phyloP scores from a whole-genome alignment of 2,888 invertebrate genomes.

The Clunio marinus region DNA sequence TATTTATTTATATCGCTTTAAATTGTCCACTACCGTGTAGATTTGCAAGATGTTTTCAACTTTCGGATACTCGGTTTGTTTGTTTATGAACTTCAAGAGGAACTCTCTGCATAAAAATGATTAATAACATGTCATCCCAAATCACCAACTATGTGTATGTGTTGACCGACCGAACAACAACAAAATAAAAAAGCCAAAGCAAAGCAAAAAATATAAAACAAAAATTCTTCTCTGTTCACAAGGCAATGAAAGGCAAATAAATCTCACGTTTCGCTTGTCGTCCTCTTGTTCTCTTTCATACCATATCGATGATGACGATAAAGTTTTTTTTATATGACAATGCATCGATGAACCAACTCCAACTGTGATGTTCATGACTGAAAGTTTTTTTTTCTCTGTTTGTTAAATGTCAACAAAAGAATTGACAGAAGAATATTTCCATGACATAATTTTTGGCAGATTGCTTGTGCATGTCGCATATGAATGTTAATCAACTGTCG shows the following conservation, averaged over 20 bases:
- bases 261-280: no score
- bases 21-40: neutral
- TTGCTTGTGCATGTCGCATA: neutral
- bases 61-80: neutral
- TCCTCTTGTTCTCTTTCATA: no score
- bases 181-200: no score
- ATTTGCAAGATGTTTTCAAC: neutral
- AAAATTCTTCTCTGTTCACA: no score
- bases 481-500: conserved; percentile 5
- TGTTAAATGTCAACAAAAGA: conserved; percentile 7
- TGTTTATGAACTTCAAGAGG: neutral
- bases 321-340: neutral
- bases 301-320: no score
- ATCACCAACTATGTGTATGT: neutral
- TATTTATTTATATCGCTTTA: neutral
- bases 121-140: conserved; percentile 2
- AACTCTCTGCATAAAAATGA: neutral
- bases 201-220: no score
- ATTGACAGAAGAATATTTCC: neutral
- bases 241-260: no score
- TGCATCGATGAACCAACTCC: neutral
- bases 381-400: neutral
- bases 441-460: neutral
- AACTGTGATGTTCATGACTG: neutral
- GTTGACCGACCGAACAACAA: no score